These are phyloP conservation scores for Sporophila hypoxantha DNA, from an alignment of 2,113 vertebrate species.

Conservation along the genomic window DNA sequence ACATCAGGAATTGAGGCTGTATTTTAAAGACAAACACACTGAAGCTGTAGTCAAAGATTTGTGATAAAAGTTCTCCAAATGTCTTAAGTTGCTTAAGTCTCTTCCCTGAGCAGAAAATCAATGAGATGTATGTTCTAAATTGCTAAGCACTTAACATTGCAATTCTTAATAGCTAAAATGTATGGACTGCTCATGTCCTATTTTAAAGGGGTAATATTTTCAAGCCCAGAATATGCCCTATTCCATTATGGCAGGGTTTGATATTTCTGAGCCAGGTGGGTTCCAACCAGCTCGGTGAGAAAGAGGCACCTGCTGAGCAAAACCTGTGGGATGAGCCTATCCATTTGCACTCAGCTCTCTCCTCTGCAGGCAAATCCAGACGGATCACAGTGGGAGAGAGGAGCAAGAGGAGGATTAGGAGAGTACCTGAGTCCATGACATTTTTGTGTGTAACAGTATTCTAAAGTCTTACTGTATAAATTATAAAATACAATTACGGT, in stretches of 20 bases:
- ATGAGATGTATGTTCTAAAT: neutral
- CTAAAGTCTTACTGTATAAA: neutral
- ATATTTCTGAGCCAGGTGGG: neutral
- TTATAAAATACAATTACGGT: neutral
- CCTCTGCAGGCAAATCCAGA: neutral
- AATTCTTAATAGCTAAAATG: neutral
- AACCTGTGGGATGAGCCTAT: neutral
- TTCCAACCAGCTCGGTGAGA: neutral
- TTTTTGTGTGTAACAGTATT: neutral
- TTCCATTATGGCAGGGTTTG: neutral
- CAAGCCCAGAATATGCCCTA: neutral
- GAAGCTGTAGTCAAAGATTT: neutral
- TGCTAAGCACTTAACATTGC: neutral
- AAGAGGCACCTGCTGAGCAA: neutral
- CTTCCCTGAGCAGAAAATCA: neutral
- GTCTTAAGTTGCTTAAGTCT: neutral
- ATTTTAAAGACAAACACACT: neutral
- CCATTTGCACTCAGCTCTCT: neutral
- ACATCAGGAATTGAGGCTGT: neutral
- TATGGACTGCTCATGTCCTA: neutral
- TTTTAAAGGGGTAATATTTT: neutral
- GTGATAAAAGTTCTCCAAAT: neutral
- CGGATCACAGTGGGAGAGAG: neutral
- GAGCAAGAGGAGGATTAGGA: neutral
- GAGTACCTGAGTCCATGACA: neutral